Evolutionary conservation across 1,140 invertebrate species (phyloP).

Genomic region (Camponotus vicinus): DNA sequence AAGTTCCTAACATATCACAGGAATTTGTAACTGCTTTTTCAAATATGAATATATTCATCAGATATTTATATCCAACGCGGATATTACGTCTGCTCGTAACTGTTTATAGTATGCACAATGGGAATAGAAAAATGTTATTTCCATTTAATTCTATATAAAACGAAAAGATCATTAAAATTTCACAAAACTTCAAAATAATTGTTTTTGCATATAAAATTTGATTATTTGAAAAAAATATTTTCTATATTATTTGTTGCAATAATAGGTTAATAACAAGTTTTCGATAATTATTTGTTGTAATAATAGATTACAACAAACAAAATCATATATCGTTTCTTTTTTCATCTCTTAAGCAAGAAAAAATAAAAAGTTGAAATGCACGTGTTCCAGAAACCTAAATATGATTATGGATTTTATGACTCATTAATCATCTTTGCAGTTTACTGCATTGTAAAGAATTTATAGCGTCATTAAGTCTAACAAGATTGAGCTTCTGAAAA

Average conservation of each 20-base stretch:
- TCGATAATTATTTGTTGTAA: too few relatives aligned
- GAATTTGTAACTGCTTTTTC: neutral
- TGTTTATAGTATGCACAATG: neutral
- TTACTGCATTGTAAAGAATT: constrained; percentile 12
- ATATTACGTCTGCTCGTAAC: neutral
- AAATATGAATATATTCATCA: constrained; percentile 5
- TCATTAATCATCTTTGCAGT: neutral
- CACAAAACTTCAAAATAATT: neutral
- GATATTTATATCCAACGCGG: constrained; percentile 16
- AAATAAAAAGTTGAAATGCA: neutral
- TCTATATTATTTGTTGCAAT: neutral
- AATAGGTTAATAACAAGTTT: neutral
- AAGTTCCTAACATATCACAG: neutral
- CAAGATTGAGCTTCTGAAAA: neutral
- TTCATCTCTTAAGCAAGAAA: neutral
- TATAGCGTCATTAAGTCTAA: neutral
- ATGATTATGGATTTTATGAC: neutral
- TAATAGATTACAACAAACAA: neutral
- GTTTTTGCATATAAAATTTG: neutral
- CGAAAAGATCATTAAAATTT: constrained; percentile 6
- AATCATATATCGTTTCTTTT: neutral
- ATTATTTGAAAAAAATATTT: neutral
- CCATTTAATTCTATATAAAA: neutral
- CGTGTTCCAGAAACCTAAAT: neutral
- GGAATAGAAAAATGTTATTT: neutral